A percentile compares a stretch with the other conserved stretches of the same genome.
These are phyloP conservation scores for Lasioglossum leucozonium DNA, from an alignment of 2,888 invertebrate species.

Conservation along the genomic window DNA sequence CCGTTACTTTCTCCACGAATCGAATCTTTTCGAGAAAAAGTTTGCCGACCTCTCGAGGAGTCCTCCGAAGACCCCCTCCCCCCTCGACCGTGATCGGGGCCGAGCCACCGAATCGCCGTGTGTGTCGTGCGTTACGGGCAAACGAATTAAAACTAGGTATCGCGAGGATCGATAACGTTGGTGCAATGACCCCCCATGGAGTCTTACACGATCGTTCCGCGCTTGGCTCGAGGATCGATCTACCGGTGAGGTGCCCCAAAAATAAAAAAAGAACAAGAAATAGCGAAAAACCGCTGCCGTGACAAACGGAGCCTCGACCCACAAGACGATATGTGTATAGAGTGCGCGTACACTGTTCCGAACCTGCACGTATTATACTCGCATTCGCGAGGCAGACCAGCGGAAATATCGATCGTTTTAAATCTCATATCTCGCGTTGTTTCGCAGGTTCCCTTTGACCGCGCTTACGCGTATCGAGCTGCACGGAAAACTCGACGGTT, in stretches of 20 bases:
- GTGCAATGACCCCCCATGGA: slow-evolving; percentile 55
- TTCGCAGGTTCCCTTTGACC: slow-evolving; percentile 17
- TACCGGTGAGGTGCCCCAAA: not conserved
- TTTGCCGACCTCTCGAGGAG: too few relatives aligned
- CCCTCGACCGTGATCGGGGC: not conserved
- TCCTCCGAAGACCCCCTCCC: too few relatives aligned
- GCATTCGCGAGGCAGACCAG: slow-evolving; percentile 37
- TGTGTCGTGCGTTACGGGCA: not conserved
- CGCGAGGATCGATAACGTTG: slow-evolving; percentile 52
- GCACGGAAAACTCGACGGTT: not conserved
- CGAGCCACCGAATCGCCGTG: slow-evolving; percentile 7
- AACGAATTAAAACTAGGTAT: slow-evolving; percentile 45
- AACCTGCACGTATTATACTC: not conserved
- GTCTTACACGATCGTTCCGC: slow-evolving; percentile 13
- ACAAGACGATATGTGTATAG: not conserved
- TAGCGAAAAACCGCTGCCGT: not conserved
- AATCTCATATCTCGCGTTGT: slow-evolving; percentile 64
- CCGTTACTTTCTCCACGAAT: too few relatives aligned
- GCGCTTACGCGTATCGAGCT: not conserved
- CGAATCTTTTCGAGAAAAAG: too few relatives aligned
- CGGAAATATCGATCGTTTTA: slow-evolving; percentile 67
- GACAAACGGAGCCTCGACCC: not conserved
- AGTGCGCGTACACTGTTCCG: not conserved
- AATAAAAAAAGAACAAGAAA: too few relatives aligned
- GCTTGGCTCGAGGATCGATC: not conserved